A percentile compares a stretch with the other conserved stretches of the same genome.
Conservation (phyloP, 2,797 vertebrate genomes). For the Tiaroga cobitis region DNA sequence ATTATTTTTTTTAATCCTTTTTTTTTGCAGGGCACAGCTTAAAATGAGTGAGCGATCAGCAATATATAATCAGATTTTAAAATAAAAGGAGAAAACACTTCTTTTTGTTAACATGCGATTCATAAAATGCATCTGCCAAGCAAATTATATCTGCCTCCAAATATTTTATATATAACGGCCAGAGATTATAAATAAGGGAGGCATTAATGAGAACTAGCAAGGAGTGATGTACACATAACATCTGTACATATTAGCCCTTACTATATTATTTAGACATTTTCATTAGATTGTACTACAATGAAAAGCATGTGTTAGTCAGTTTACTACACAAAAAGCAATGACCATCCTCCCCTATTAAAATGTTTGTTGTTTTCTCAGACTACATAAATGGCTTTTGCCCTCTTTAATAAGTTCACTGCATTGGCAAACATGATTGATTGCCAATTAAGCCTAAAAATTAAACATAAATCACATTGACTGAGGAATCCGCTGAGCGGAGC, state of each 20-base stretch:
- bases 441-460: constrained; percentile 55
- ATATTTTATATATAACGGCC: neutral
- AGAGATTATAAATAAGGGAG: constrained; percentile 9
- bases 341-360: neutral
- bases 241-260: constrained; percentile 27
- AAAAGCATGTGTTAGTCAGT: neutral
- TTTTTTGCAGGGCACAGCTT: constrained; percentile 6
- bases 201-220: constrained; percentile 30
- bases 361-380: neutral
- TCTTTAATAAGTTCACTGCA: constrained; percentile 34
- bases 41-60: neutral
- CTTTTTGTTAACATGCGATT: neutral
- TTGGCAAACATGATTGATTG: constrained; percentile 50
- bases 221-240: neutral
- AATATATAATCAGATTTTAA: constrained; percentile 1
- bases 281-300: constrained; percentile 5
- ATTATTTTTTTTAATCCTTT: neutral
- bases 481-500: constrained; percentile 47
- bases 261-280: constrained; percentile 26
- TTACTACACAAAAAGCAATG: constrained; percentile 13
- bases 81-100: neutral
- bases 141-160: constrained; percentile 20
- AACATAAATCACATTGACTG: constrained; percentile 47
- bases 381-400: constrained; percentile 43
- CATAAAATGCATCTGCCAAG: constrained; percentile 8